Base-by-base conservation (phyloP, 2,888 invertebrate species). In the Phaedon cochleariae region DNA sequence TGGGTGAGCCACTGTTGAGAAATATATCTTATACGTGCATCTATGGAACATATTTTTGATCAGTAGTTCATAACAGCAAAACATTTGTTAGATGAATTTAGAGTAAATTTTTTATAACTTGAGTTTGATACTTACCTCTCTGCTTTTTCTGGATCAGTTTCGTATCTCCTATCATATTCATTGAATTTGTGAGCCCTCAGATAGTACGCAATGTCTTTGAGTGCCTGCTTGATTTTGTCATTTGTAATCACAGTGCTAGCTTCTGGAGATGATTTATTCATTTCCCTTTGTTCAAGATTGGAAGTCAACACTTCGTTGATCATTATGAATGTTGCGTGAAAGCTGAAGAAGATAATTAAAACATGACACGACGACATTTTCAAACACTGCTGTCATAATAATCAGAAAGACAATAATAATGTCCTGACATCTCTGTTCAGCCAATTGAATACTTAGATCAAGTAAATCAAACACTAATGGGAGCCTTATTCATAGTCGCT, bases 171-270 rank as follows among this genome's bases (percentile, higher is more conserved):
- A 79, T 90, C 90, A 81, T 86, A 89, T 75, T 89, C 89, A 73
- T 87, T 87, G 76, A 90, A 90, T 82, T 90, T 90, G 75, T 89
- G 86, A 37, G 86, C 84, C 52, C 90, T 83, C 64, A 90, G 80
- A 75, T 86, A 89, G 79, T 88, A 89, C 0, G 87, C 89, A 48
- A 89, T 85, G 72, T 89, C 87, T 71, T 84, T 83, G 59, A 90
- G 76, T 5, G 86, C 86, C 31, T 80, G 82, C 59, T 2, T 21
- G 3, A 65, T 15, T 21, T n/a, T 4, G 45, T 46, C 31, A 2
- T 22, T 26, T 20, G 58, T 31, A 3, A 26, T 21, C 4, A 20
- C 1, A 10, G 49, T 31, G 21, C 22, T 46, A 7, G 48, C 21
- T 54, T 45, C 29, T 29, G 10, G 26, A 41, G 41, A 4, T 4